Percentiles rank a stretch among this genome's conserved stretches.
Conservation (phyloP, 2,797 vertebrate genomes). For the Meda fulgida region DNA sequence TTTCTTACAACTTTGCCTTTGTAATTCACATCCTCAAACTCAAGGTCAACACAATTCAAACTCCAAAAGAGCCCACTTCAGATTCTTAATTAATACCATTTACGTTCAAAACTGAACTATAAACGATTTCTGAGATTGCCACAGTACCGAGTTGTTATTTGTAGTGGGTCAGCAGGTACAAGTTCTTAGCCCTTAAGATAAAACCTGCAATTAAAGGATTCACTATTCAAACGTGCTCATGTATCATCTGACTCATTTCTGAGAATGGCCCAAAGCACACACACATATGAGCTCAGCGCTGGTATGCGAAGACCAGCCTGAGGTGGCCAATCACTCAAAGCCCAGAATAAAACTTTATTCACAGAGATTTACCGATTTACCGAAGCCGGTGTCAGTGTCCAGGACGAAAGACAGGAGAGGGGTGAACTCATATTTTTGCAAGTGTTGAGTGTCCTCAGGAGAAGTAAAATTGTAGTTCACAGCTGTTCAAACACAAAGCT, state of each 20-base stretch:
- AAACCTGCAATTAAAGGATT: constrained; percentile 69
- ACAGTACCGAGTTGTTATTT: constrained; percentile 25
- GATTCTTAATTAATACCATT: not conserved
- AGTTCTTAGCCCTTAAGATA: constrained; percentile 64
- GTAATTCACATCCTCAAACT: not conserved
- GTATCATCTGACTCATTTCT: constrained; percentile 66
- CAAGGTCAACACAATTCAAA: not conserved
- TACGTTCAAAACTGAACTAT: not conserved
- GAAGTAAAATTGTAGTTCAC: constrained; percentile 63
- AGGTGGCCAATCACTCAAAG: constrained; percentile 58
- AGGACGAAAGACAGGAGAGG: constrained; percentile 60
- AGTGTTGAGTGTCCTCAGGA: constrained; percentile 65
- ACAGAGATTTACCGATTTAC: constrained; percentile 68
- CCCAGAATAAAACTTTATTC: constrained; percentile 63
- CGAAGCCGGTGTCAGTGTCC: constrained; percentile 65
- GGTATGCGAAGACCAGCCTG: constrained; percentile 36
- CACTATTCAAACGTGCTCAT: constrained; percentile 70
- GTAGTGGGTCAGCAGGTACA: constrained; percentile 57
- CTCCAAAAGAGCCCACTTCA: not conserved
- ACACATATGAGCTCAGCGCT: constrained; percentile 73
- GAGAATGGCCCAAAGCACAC: constrained; percentile 63
- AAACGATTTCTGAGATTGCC: not conserved
- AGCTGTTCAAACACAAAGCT: constrained; percentile 68
- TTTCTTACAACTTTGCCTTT: not conserved
- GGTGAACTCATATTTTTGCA: constrained; percentile 59